Evolutionary conservation across 1,140 invertebrate genomes (phyloP), one percentile per base, ranked within the genome.

Genomic region (Drosophila mauritiana): DNA sequence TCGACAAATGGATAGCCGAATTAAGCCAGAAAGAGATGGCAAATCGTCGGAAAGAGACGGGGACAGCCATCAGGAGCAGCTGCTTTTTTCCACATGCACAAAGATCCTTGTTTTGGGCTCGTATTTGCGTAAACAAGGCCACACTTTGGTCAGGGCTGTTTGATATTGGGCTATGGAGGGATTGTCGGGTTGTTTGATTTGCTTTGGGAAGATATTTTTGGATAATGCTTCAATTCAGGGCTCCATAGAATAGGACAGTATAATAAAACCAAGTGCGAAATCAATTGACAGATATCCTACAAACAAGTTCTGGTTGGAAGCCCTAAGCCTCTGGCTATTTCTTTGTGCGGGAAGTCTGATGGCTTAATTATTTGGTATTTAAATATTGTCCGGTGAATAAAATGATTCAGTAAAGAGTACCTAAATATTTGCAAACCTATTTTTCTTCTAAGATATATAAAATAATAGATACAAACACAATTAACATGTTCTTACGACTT

Each of bases 51-150:
- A 48, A 22, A 31, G 34, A 56, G 36, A 49, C 25, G 25, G 22
- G 17, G 17, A 10, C 20, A 13, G 39, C 37, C 37, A 25, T 27
- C 15, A 42, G 49, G 20, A 54, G 62, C 73, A 76, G 73, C 73
- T 76, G 73, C 69, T 52, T 46, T 36, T 53, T 65, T 59, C 20
- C 27, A 39, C 53, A 48, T 42, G 12, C 8, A 31, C 31, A 20
- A 59, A 49, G 45, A 73, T 63, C 31, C 46, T 27, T 73, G 53
- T 74, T 56, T 75, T 75, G 43, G 52, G 72, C 65, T 58, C 25
- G 42, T 54, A 59, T 77, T 77, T 67, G 73, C 73, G 73, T 59
- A 76, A 77, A 77, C 63, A 77, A 77, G 48, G 73, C 73, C 73
- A 77, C 73, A 77, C 73, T 75, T 75, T 75, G 72, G 73, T 67